Conservation (phyloP, 2,797 vertebrate genomes). For the Microchirus variegatus region DNA sequence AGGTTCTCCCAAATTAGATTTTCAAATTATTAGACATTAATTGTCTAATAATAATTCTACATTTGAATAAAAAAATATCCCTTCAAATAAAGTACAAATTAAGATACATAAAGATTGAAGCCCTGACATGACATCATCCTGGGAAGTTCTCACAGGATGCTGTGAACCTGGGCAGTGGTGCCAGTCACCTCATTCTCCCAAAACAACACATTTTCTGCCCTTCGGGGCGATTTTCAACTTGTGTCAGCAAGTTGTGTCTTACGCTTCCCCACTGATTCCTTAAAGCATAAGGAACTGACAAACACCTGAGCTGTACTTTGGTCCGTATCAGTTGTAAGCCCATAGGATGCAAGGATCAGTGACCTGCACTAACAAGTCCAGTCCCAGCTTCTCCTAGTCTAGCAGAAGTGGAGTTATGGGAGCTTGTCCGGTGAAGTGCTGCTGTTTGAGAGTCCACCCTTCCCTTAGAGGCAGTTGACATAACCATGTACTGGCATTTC, state of each 20-base stretch:
- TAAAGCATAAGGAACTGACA: slow-evolving; percentile 39
- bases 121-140: no score
- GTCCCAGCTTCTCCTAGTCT: slow-evolving; percentile 45
- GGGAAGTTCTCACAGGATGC: no score
- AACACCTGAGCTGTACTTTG: slow-evolving; percentile 33
- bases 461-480: slow-evolving; percentile 31
- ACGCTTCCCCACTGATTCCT: slow-evolving; percentile 29
- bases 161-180: no score
- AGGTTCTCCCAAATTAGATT: no score
- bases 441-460: slow-evolving; percentile 33
- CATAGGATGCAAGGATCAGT: slow-evolving; percentile 47
- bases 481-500: slow-evolving; percentile 50
- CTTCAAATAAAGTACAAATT: no score
- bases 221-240: slow-evolving; percentile 6
- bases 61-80: no score
- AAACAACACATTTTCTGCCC: neutral
- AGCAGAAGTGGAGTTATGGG: slow-evolving; percentile 27
- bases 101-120: no score
- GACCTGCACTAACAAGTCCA: slow-evolving; percentile 58
- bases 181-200: no score
- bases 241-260: slow-evolving; percentile 8
- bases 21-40: no score
- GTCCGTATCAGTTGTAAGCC: slow-evolving; percentile 35
- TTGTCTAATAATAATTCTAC: no score
- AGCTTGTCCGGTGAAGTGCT: slow-evolving; percentile 42